Percentiles rank a stretch among this genome's conserved stretches.
Evolutionary conservation across 2,113 vertebrate species (phyloP).

Genomic region (Chrysemys picta): DNA sequence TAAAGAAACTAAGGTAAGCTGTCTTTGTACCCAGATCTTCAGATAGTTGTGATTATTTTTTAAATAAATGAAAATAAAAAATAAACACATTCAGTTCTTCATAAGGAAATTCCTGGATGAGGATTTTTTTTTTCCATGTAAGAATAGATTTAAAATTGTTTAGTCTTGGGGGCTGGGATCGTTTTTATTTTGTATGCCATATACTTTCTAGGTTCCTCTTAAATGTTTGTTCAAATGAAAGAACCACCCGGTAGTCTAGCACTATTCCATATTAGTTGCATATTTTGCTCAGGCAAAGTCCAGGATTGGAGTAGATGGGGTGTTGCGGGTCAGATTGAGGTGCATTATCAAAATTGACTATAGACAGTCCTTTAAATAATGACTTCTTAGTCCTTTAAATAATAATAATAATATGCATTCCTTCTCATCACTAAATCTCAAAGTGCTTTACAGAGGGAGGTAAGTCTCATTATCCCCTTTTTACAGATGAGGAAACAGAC

Average conservation of each 20-base stretch:
- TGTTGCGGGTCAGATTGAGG: fast-evolving
- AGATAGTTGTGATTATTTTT: fast-evolving
- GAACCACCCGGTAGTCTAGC: fast-evolving
- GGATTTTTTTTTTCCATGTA: not conserved
- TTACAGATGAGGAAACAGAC: not conserved
- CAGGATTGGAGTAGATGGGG: fast-evolving
- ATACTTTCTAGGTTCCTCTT: fast-evolving
- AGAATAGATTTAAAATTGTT: fast-evolving
- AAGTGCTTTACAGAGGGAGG: not conserved
- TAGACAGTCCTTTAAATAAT: not conserved
- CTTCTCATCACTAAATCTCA: not conserved
- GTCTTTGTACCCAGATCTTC: fast-evolving
- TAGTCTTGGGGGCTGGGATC: not conserved
- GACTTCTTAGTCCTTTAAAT: fast-evolving
- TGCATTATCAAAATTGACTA: fast-evolving
- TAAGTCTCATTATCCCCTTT: not conserved
- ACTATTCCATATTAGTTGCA: not conserved
- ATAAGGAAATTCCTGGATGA: not conserved
- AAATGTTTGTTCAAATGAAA: not conserved
- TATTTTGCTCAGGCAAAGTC: fast-evolving
- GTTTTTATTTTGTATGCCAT: fast-evolving
- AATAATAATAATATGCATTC: not conserved
- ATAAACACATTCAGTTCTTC: not conserved
- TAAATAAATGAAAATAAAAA: not conserved
- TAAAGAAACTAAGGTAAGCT: constrained; percentile 90